phyloP scores from a whole-genome alignment of 2,888 invertebrate species.

The Drosophila planitibia region DNA sequence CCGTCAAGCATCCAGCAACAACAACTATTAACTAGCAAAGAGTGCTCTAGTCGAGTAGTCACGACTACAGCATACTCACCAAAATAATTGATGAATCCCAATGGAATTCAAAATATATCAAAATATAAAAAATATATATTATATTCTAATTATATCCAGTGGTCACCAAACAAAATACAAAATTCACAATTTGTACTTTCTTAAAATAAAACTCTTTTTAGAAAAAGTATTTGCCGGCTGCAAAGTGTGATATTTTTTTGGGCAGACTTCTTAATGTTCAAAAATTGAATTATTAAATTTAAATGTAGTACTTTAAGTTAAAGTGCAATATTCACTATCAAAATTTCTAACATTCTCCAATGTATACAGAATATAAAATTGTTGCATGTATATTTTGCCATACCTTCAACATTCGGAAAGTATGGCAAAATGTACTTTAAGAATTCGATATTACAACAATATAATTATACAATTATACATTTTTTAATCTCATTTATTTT shows the following conservation, averaged over 20 bases:
- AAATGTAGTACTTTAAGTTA: not conserved
- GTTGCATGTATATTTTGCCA: not conserved
- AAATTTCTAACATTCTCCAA: not conserved
- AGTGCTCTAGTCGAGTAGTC: conserved; percentile 16
- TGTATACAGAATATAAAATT: not conserved
- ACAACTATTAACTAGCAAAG: conserved; percentile 26
- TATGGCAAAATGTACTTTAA: too few species aligned
- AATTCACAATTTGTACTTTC: not conserved
- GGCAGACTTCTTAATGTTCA: not conserved
- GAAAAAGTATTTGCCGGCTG: not conserved
- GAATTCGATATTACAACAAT: too few species aligned
- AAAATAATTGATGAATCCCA: not conserved
- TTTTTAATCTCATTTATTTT: not conserved
- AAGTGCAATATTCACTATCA: not conserved
- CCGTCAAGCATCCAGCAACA: conserved; percentile 24
- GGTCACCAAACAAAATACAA: not conserved
- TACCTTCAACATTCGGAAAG: not conserved
- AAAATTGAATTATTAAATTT: not conserved
- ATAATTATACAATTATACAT: not conserved
- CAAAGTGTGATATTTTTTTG: not conserved
- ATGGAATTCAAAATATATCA: not conserved
- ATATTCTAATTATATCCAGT: not conserved
- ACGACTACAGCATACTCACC: conserved; percentile 11
- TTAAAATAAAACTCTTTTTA: not conserved
- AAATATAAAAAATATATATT: too few species aligned